Evolutionary conservation across 2,113 vertebrate genomes (phyloP), one percentile per base, ranked within the genome.

Genomic region (Macrotis lagotis): DNA sequence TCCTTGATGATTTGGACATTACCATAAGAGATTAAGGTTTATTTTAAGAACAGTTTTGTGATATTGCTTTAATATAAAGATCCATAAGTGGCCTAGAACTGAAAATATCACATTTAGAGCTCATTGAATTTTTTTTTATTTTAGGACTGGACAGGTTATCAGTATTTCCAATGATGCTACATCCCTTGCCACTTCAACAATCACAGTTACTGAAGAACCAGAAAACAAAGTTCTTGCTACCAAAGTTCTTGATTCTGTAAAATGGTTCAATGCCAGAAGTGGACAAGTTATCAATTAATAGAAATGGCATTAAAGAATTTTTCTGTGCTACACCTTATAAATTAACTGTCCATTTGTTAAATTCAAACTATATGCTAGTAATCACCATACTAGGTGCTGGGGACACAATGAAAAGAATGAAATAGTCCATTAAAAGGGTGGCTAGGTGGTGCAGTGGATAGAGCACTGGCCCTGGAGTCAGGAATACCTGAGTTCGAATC

Each of bases 11-110:
- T 90, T n/a, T 74, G 3, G 31, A 4, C 14, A 74, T 37, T 74
- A 74, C 37, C 59, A 74, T 19, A 74, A n/a, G 50, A 94, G 51
- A 16, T 6, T 16, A 51, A 92, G 88, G 92, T 74, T 94, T 96
- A 95, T 94, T 94, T 53, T 96, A 89, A 97, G 95, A 97, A 97
- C 50, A 50, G 53, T 93, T 95, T 95, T 97, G 92, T 96, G 93
- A 95, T 83, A 31, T 96, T 0, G 0, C 55, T 91, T 92, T 59
- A 91, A 47, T 91, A 28, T 95, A 92, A 92, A 66, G 96, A 95
- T 96, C 93, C 90, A 50, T 95, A 48, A 49, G 49, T 92, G 90
- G 94, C 92, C 48, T 91, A 48, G 83, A 0, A 90, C 52, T 50
- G 91, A 91, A 93, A 4, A 91, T 74, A 91, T 3, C 8, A n/a